These are phyloP conservation scores for Pica pica DNA, from an alignment of 2,113 vertebrate genomes.

Conservation along the genomic window DNA sequence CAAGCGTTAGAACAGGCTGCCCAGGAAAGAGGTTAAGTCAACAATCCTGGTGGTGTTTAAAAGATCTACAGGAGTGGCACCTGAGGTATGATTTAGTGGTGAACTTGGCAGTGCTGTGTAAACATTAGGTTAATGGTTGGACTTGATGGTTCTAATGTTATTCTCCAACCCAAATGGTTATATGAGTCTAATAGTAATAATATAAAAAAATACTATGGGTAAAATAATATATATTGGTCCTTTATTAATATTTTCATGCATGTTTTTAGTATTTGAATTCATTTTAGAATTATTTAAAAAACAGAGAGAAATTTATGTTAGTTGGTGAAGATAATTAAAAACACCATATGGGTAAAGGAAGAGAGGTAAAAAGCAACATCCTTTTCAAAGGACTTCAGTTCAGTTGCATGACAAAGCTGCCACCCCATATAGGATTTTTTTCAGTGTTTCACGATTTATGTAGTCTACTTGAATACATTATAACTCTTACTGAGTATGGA, in stretches of 20 bases:
- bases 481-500: not conserved
- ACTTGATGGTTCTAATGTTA: not conserved
- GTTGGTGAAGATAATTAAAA: not conserved
- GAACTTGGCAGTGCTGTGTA: not conserved
- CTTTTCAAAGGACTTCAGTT: not conserved
- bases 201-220: not conserved
- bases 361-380: rapidly evolving
- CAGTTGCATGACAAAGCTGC: not conserved
- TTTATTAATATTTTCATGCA: not conserved
- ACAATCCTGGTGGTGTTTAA: not conserved
- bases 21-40: not conserved
- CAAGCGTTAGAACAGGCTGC: not conserved
- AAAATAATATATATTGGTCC: not conserved
- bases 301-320: not conserved
- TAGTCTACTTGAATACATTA: not conserved
- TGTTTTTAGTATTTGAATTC: not conserved
- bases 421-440: not conserved
- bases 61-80: not conserved
- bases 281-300: not conserved
- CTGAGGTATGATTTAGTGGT: not conserved
- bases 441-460: not conserved
- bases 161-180: not conserved
- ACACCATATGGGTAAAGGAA: not conserved
- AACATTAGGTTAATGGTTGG: not conserved
- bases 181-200: not conserved